These are phyloP conservation scores for Hipparchia sbordonii DNA, from an alignment of 2,888 invertebrate species.

Conservation along the genomic window DNA sequence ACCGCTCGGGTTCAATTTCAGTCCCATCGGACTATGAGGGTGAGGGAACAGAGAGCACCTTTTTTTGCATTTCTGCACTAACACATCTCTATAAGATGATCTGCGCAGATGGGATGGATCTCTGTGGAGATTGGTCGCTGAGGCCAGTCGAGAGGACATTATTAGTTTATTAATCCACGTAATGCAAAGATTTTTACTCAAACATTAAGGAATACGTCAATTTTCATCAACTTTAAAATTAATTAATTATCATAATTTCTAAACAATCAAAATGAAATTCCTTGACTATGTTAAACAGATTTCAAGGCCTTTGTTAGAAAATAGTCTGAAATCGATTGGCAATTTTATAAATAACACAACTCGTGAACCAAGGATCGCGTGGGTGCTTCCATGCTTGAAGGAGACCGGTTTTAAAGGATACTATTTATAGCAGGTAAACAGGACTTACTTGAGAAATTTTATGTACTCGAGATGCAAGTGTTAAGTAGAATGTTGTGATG, in stretches of 20 bases:
- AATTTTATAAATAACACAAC: slow-evolving; percentile 55
- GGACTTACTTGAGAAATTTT: slow-evolving; percentile 35
- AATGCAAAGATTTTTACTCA: not conserved
- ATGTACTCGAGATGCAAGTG: slow-evolving; percentile 22
- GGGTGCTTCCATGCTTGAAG: slow-evolving; percentile 55
- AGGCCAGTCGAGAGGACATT: too few relatives aligned
- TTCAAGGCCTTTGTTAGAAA: slow-evolving; percentile 39
- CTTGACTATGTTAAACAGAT: too few relatives aligned
- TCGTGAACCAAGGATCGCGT: slow-evolving; percentile 52
- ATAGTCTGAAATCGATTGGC: slow-evolving; percentile 48
- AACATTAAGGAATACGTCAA: not conserved
- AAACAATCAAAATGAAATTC: not conserved
- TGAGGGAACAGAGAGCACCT: too few relatives aligned
- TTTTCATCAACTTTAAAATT: not conserved
- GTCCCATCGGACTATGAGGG: too few relatives aligned
- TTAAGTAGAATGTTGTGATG: slow-evolving; percentile 13
- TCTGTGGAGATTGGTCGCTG: too few relatives aligned
- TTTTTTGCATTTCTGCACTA: too few relatives aligned
- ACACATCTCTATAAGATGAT: too few relatives aligned
- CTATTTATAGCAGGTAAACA: slow-evolving; percentile 52
- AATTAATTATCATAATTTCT: too few relatives aligned
- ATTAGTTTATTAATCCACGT: too few relatives aligned
- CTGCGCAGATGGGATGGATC: too few relatives aligned
- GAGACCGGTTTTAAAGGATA: slow-evolving; percentile 45
- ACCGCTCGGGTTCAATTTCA: too few relatives aligned